A percentile compares a stretch with the other conserved stretches of the same genome.
These are phyloP conservation scores for Sericinus montela DNA, from an alignment of 2,888 invertebrate genomes.

Conservation along the genomic window DNA sequence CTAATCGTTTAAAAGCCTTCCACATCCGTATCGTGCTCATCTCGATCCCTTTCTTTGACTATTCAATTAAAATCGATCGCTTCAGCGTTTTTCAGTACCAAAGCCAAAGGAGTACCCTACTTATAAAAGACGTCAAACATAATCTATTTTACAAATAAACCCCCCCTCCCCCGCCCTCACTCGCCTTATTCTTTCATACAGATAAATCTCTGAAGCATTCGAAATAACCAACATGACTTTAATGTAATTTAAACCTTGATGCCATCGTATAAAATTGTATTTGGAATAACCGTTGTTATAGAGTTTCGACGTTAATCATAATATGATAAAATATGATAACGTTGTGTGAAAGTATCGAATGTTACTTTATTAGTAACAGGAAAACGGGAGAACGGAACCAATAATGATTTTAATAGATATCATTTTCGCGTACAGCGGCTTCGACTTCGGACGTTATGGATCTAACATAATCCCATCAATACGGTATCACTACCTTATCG, in stretches of 20 bases:
- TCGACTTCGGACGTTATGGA: slow-evolving; percentile 33
- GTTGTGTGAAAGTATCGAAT: slow-evolving; percentile 68
- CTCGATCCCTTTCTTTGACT: slow-evolving; percentile 39
- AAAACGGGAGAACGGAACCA: slow-evolving; percentile 23
- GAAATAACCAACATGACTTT: slow-evolving; percentile 37
- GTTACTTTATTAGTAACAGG: slow-evolving; percentile 51
- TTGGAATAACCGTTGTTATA: slow-evolving; percentile 5
- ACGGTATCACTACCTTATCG: slow-evolving; percentile 67
- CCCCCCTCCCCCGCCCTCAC: slow-evolving; percentile 41
- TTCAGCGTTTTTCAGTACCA: slow-evolving; percentile 39
- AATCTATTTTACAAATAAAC: slow-evolving; percentile 76
- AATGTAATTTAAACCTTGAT: neutral
- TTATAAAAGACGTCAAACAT: slow-evolving; percentile 71
- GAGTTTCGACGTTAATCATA: neutral
- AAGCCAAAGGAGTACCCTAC: slow-evolving; percentile 47
- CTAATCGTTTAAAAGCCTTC: slow-evolving; percentile 51
- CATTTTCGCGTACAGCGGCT: slow-evolving; percentile 19
- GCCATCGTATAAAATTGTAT: slow-evolving; percentile 11
- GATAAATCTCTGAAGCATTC: slow-evolving; percentile 49
- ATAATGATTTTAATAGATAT: slow-evolving; percentile 13
- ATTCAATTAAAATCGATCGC: slow-evolving; percentile 72
- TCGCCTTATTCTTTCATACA: slow-evolving; percentile 55
- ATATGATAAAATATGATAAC: slow-evolving; percentile 55
- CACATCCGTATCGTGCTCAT: slow-evolving; percentile 40
- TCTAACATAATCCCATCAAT: slow-evolving; percentile 50